Base-by-base conservation (phyloP, 2,888 invertebrate genomes). In the Gortyna flavago region DNA sequence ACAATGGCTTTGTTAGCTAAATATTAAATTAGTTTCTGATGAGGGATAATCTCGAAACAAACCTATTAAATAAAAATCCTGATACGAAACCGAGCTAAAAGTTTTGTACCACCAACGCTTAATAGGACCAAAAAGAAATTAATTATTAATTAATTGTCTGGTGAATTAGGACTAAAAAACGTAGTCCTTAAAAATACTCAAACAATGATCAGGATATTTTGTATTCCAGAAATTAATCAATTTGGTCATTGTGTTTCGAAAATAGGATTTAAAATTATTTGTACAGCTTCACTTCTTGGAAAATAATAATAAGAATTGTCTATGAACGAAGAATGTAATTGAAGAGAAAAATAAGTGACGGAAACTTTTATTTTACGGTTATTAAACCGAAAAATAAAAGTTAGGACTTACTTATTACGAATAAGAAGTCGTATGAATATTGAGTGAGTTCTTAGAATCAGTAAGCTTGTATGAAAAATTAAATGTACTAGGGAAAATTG, bases 21-120 rank as follows among this genome's bases (percentile, higher is more conserved):
- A 80, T 67, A 74, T 77, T 57, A 77, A 87, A 79, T 87, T 79
- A 71, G 64, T 83, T 64, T 74, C 35, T 71, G 54, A 75, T 87
- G 79, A 80, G 44, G 62, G 74, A 74, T 74, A 35, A 61, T 51
- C 71, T 44, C 25, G n/a, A 73, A 80, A 80, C 78, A 72, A 79
- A 83, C 65, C 79, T 71, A 73, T 70, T 62, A 80, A 81, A 87
- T 78, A 79, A 69, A 84, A 85, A 86, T 80, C 72, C 67, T 76
- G 44, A 32, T 51, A 80, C 35, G 72, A 87, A 79, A 83, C 70
- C 67, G 76, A 77, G 74, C 85, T 80, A 74, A 77, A 72, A 78
- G 54, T 74, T 11, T 21, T 35, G 8, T 21, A 62, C 35, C 41
- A 67, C 64, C 74, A 68, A 75, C 32, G 72, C 72, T 62, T 79